Evolutionary conservation across 2,797 vertebrate genomes (phyloP).

Genomic region (Coreius guichenoti): DNA sequence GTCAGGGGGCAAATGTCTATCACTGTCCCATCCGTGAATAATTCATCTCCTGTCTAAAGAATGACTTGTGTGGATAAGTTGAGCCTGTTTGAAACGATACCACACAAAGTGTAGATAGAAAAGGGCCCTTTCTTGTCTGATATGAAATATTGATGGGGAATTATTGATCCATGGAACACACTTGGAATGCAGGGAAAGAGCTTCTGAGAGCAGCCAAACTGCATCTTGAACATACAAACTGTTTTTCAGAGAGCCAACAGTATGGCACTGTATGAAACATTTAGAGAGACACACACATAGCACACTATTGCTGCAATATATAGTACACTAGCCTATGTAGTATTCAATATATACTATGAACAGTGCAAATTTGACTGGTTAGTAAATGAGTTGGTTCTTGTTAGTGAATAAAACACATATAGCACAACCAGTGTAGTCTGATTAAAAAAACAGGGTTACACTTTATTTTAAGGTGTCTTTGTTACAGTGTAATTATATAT

Average conservation of each 20-base stretch:
- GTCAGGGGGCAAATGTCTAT: conserved; percentile 61
- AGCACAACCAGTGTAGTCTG: neutral
- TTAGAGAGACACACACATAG: conserved; percentile 16
- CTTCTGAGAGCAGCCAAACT: conserved; percentile 58
- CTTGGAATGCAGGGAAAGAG: conserved; percentile 68
- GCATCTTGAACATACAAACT: conserved; percentile 56
- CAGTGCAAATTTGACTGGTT: neutral
- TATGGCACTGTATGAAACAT: neutral
- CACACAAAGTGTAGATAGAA: conserved; percentile 70
- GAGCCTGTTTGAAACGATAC: conserved; percentile 71
- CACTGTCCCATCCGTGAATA: conserved; percentile 76
- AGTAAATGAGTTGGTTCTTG: neutral
- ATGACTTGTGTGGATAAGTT: conserved; percentile 71
- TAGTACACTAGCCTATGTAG: neutral
- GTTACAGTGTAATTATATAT: too few species aligned
- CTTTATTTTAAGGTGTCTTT: too few species aligned
- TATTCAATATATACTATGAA: neutral
- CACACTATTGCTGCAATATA: conserved; percentile 31
- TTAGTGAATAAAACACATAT: neutral
- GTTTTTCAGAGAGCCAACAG: conserved; percentile 38
- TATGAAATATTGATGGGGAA: conserved; percentile 82
- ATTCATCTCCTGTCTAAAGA: conserved; percentile 77
- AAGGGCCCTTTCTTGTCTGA: conserved; percentile 75
- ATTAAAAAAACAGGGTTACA: neutral
- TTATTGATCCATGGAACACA: conserved; percentile 75